Conservation (phyloP, 1,140 invertebrate genomes). For the Drosophila albomicans region DNA sequence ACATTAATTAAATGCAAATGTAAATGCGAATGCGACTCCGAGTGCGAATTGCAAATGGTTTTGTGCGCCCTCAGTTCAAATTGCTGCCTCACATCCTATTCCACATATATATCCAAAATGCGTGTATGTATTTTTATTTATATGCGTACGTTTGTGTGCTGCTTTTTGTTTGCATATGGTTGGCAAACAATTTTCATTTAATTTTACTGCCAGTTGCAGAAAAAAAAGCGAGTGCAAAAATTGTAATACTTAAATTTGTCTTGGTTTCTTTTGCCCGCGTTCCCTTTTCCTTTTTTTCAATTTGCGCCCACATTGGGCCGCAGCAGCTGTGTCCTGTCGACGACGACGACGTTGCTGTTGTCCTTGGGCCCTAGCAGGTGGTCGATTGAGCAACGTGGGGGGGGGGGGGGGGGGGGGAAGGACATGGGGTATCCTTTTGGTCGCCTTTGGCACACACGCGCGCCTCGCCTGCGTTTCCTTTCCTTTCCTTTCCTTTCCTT, state of each 20-base stretch:
- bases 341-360: conserved; percentile 22
- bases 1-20: conserved; percentile 82
- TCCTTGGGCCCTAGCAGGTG: conserved; percentile 59
- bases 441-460: conserved; percentile 38
- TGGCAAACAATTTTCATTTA: conserved; percentile 66
- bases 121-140: conserved; percentile 20
- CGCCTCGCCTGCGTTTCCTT: not conserved
- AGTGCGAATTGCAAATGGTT: conserved; percentile 26
- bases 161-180: conserved; percentile 17
- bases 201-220: conserved; percentile 70
- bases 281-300: conserved; percentile 32
- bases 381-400: not conserved
- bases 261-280: conserved; percentile 10
- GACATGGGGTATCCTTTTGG: conserved; percentile 29
- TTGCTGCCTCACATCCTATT: conserved; percentile 8
- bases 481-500: too few relatives aligned
- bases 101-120: conserved; percentile 5
- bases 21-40: conserved; percentile 33
- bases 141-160: conserved; percentile 6
- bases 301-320: conserved; percentile 25
- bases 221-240: conserved; percentile 36
- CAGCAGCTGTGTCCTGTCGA: conserved; percentile 49
- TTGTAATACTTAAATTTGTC: conserved; percentile 44
- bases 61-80: conserved; percentile 1
- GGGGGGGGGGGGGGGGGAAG: too few relatives aligned